Evolutionary conservation across 2,797 vertebrate genomes (phyloP).

Genomic region (Pelobates cultripes): DNA sequence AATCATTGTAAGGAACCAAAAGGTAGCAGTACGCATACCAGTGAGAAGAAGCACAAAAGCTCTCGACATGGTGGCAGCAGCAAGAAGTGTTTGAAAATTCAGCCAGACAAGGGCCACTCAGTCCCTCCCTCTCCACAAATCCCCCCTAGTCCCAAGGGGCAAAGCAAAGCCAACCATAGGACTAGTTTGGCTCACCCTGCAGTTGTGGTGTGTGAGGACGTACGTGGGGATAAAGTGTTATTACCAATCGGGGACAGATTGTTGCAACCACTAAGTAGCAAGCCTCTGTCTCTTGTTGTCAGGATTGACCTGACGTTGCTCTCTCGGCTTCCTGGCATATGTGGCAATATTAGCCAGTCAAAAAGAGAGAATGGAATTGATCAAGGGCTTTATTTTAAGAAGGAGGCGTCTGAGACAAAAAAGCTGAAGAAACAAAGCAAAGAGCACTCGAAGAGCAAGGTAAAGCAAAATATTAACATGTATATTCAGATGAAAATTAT

Average conservation of each 20-base stretch:
- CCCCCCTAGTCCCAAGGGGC: slow-evolving; percentile 58
- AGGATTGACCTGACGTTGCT: slow-evolving; percentile 85
- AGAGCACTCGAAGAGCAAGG: slow-evolving; percentile 77
- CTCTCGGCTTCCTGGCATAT: slow-evolving; percentile 73
- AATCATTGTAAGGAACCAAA: slow-evolving; percentile 64
- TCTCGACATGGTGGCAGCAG: slow-evolving; percentile 49
- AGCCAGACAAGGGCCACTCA: slow-evolving; percentile 56
- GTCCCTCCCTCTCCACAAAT: slow-evolving; percentile 58
- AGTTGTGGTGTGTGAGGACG: slow-evolving; percentile 60
- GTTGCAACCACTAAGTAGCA: slow-evolving; percentile 18
- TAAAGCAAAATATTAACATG: slow-evolving; percentile 59
- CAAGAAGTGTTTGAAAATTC: slow-evolving; percentile 58
- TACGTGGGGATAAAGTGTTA: slow-evolving; percentile 65
- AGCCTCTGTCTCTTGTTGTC: slow-evolving; percentile 73
- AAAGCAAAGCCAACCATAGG: slow-evolving; percentile 54
- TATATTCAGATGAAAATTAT: too few species aligned
- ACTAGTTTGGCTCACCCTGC: slow-evolving; percentile 62
- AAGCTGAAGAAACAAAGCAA: slow-evolving; percentile 59
- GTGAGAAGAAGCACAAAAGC: slow-evolving; percentile 71
- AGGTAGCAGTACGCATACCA: slow-evolving; percentile 50
- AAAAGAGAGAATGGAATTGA: slow-evolving; percentile 56
- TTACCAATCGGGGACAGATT: slow-evolving; percentile 61
- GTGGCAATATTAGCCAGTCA: slow-evolving; percentile 49
- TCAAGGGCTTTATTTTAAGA: slow-evolving; percentile 57
- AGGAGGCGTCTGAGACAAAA: slow-evolving; percentile 65